Percentiles rank a stretch among this genome's conserved stretches.
These are phyloP conservation scores for Alexandromys fortis DNA, from an alignment of 2,113 vertebrate species.

Conservation along the genomic window DNA sequence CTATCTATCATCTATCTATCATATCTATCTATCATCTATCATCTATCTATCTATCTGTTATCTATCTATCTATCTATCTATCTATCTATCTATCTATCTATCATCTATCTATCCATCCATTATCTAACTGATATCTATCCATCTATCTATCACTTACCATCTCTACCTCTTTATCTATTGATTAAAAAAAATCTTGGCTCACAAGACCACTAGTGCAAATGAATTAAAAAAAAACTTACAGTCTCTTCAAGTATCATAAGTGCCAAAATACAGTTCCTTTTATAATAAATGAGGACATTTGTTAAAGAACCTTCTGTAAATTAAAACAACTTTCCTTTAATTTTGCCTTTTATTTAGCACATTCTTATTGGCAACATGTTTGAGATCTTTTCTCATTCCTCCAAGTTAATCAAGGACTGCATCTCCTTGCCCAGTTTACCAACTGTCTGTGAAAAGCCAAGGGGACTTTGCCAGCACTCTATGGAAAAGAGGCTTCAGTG, in stretches of 20 bases:
- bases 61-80: not conserved
- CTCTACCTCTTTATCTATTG: not conserved
- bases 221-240: not conserved
- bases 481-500: constrained; percentile 56
- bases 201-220: not conserved
- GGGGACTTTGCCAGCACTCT: constrained; percentile 4
- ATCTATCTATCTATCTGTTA: not conserved
- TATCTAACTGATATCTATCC: not conserved
- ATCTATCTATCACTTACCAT: not conserved
- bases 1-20: not conserved
- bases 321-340: constrained; percentile 7
- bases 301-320: constrained; percentile 26
- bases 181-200: not conserved
- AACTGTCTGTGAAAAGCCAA: constrained; percentile 68
- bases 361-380: not conserved
- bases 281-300: constrained; percentile 46
- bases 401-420: not conserved
- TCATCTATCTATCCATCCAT: not conserved
- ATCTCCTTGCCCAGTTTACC: constrained; percentile 7
- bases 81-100: not conserved
- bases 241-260: not conserved
- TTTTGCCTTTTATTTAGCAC: not conserved
- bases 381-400: constrained; percentile 9
- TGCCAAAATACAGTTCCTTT: constrained; percentile 13
- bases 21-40: not conserved